Evolutionary conservation across 2,888 invertebrate species (phyloP).

Genomic region (Eupithecia tripunctaria): DNA sequence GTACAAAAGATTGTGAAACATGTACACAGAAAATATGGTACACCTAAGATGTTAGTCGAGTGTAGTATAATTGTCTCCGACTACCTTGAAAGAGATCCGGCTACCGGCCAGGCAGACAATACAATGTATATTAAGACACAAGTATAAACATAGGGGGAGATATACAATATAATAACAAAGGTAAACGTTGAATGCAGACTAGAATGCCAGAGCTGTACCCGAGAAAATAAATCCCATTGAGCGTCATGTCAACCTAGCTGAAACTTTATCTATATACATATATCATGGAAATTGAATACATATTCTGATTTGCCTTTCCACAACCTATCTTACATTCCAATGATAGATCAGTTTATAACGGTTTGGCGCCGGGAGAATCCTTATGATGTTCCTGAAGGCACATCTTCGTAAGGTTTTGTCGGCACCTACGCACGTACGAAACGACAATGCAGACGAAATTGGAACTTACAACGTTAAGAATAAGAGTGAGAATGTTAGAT

Average conservation of each 20-base stretch:
- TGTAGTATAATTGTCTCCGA: not conserved
- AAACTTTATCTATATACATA: not conserved
- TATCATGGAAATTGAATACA: not conserved
- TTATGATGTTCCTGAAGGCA: constrained; percentile 21
- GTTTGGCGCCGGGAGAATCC: constrained; percentile 14
- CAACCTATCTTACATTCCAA: not conserved
- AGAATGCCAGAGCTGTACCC: not conserved
- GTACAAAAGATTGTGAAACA: not conserved
- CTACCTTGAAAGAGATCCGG: constrained; percentile 3
- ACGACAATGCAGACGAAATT: constrained; percentile 13
- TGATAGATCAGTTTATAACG: not conserved
- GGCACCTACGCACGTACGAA: constrained; percentile 23
- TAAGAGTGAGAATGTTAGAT: constrained; percentile 25
- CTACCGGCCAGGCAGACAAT: not conserved
- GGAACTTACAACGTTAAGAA: constrained; percentile 16
- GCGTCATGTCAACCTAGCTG: not conserved
- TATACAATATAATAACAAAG: not conserved
- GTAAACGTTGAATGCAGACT: not conserved
- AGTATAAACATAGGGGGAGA: not conserved
- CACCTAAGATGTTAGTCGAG: not conserved
- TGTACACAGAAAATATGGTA: not conserved
- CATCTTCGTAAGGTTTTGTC: not conserved
- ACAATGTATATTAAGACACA: not conserved
- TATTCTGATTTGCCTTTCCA: not conserved
- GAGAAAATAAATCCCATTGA: not conserved